phyloP scores from a whole-genome alignment of 2,113 vertebrate species.

The Lampris incognitus region DNA sequence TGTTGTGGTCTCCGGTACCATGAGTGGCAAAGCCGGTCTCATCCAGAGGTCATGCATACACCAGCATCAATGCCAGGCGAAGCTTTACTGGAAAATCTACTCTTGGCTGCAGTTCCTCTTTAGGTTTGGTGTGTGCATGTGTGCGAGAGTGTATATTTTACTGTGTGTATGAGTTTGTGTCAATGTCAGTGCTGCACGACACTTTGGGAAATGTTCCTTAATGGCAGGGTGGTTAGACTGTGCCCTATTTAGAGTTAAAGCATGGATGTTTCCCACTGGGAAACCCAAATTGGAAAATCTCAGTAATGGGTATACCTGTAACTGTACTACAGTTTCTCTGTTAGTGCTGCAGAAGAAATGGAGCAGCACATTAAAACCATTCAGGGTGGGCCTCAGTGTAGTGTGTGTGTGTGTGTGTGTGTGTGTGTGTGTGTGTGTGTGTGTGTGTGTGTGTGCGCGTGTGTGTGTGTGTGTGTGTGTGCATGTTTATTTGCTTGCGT shows the following conservation, averaged over 20 bases:
- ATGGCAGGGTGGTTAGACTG: conserved; percentile 22
- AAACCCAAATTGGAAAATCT: conserved; percentile 48
- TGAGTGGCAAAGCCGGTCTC: conserved; percentile 44
- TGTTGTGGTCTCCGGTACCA: conserved; percentile 18
- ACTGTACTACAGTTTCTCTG: conserved; percentile 6
- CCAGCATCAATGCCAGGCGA: conserved; percentile 40
- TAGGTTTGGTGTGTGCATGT: conserved; percentile 5
- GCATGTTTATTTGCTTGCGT: not conserved
- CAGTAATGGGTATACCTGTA: conserved; percentile 48
- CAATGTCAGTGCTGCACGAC: conserved; percentile 14
- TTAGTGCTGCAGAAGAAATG: conserved; percentile 16
- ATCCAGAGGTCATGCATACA: conserved; percentile 39
- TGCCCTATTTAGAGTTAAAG: conserved; percentile 21
- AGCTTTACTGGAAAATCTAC: conserved; percentile 57
- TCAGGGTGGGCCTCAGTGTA: conserved; percentile 21
- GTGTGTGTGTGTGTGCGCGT: not conserved
- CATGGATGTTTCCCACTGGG: conserved; percentile 7
- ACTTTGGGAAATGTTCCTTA: conserved; percentile 39
- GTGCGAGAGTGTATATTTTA: not conserved
- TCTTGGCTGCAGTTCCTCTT: conserved; percentile 34
- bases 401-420: not conserved
- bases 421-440: not conserved
- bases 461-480: not conserved
- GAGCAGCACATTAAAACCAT: not conserved
- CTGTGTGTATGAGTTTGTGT: not conserved